phyloP scores from a whole-genome alignment of 2,113 vertebrate genomes.

The Dermatemys mawii region DNA sequence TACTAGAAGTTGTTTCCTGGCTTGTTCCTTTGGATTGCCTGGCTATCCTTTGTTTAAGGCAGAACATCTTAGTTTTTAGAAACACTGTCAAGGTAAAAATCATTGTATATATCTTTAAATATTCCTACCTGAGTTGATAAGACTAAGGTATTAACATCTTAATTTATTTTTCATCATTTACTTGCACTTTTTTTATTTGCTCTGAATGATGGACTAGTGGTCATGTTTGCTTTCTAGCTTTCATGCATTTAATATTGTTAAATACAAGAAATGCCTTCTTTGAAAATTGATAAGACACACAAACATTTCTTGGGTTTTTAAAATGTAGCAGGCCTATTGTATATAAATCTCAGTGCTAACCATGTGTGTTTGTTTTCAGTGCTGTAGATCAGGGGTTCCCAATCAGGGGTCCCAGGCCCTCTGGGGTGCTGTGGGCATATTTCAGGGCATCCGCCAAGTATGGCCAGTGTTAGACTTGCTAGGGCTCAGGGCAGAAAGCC shows the following conservation, averaged over 20 bases:
- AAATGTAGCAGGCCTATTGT: neutral
- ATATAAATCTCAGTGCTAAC: neutral
- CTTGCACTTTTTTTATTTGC: neutral
- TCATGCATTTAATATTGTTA: neutral
- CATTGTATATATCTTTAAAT: neutral
- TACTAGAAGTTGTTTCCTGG: neutral
- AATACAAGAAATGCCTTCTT: neutral
- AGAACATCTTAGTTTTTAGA: neutral
- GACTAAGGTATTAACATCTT: neutral
- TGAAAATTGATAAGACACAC: neutral
- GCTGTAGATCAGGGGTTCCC: neutral
- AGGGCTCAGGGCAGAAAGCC: too few species aligned
- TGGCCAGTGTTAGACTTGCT: too few species aligned
- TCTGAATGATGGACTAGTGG: neutral
- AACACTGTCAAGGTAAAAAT: neutral
- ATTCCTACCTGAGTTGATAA: neutral
- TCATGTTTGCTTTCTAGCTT: neutral
- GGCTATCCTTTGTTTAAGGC: neutral
- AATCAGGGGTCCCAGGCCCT: too few species aligned
- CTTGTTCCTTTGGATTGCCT: neutral
- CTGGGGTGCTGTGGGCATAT: too few species aligned
- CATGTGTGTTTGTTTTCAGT: neutral
- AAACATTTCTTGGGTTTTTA: neutral
- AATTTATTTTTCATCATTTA: neutral
- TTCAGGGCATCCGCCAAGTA: too few species aligned